Base-by-base conservation (phyloP, 1,140 invertebrate genomes). In the Macrocentrus cingulum region DNA sequence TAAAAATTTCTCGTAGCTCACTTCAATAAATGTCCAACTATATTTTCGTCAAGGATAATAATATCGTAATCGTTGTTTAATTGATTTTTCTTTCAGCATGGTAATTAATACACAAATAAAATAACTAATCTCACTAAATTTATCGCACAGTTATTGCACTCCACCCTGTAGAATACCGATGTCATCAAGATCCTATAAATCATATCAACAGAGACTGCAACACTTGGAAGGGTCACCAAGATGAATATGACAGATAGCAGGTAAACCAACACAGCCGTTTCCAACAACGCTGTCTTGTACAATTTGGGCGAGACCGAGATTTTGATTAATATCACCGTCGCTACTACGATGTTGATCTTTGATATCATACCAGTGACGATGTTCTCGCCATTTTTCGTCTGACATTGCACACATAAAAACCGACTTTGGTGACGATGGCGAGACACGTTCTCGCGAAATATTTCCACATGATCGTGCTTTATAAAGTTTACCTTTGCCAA, bases 401-500 rank as follows among this genome's bases (percentile, higher is more conserved):
- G 61, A 46, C 1, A 60, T 34, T 2, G 60, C 55, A 54, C 70
- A 76, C 7, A 76, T 59, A 25, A 77, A 61, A 67, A 76, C 67
- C 2, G 76, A 76, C 39, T 73, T 77, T 20, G 67, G 70, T 13
- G 68, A 77, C 18, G 66, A 70, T 5, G 67, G 68, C n/a, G 66
- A 72, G n/a, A 82, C 75, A 13, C 80, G 75, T 48, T 84, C 83
- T 2, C 77, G 71, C 15, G 74, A 74, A 19, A 85, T 80, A 37
- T 81, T 84, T n/a, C 83, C 78, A 64, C 84, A 85, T 0, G 83
- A 84, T 54, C 84, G 81, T 2, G 84, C 82, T 59, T 85, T 85
- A 60, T 85, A 85, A 0, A 85, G 66, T 0, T 79, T 71, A 1
- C 82, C 76, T n/a, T 81, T 81, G 19, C 74, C 76, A 45, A 84